phyloP scores from a whole-genome alignment of 2,888 invertebrate genomes.

The Drosophila infuscata region DNA sequence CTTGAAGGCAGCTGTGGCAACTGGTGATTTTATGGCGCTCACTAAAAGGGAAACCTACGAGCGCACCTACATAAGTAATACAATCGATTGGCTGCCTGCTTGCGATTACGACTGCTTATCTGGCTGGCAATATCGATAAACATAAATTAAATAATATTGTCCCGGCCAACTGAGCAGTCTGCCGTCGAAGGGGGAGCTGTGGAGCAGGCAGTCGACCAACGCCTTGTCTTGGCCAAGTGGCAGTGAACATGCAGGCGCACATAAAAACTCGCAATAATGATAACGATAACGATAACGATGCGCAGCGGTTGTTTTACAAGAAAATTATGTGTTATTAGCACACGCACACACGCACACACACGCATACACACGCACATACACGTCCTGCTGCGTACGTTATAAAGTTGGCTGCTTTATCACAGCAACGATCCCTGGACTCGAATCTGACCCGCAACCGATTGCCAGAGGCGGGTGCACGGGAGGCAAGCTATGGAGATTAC shows the following conservation, averaged over 20 bases:
- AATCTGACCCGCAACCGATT: conserved; percentile 10
- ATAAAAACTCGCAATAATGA: conserved; percentile 77
- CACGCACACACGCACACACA: conserved; percentile 41
- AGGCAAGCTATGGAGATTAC: neutral
- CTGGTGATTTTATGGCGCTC: conserved; percentile 63
- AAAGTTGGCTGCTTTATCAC: conserved; percentile 79
- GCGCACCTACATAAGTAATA: conserved; percentile 51
- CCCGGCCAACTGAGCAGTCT: conserved; percentile 38
- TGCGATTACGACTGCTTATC: conserved; percentile 67
- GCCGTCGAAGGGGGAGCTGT: neutral
- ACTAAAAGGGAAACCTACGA: conserved; percentile 76
- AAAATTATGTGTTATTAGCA: conserved; percentile 80
- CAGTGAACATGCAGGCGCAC: conserved; percentile 77
- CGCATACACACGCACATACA: conserved; percentile 22
- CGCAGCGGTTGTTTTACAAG: conserved; percentile 82
- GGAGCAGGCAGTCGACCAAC: conserved; percentile 24
- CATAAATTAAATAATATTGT: conserved; percentile 80
- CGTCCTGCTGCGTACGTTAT: conserved; percentile 75
- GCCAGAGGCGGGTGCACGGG: neutral
- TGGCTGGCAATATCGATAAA: conserved; percentile 73
- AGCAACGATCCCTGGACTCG: conserved; percentile 18
- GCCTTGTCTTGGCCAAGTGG: conserved; percentile 35
- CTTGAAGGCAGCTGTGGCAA: conserved; percentile 20
- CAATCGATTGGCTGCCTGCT: conserved; percentile 35
- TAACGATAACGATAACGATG: conserved; percentile 79